These are phyloP conservation scores for Ophion ventricosus DNA, from an alignment of 2,888 invertebrate genomes.

Conservation along the genomic window DNA sequence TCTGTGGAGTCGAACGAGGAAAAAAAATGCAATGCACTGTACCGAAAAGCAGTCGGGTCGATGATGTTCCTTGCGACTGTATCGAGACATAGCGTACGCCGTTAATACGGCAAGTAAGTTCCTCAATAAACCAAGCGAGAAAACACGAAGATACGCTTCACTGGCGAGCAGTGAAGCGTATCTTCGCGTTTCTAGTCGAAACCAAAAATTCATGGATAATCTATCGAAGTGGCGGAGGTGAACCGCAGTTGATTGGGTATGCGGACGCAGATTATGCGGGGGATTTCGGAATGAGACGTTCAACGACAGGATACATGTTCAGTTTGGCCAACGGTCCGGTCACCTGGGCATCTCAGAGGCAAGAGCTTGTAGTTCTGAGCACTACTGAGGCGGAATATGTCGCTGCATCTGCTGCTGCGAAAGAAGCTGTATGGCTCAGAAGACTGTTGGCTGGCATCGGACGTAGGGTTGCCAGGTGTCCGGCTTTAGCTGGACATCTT, in stretches of 20 bases:
- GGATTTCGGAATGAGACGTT: constrained; percentile 64
- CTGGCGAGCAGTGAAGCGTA: constrained; percentile 57
- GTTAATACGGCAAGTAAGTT: constrained; percentile 55
- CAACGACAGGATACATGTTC: constrained; percentile 68
- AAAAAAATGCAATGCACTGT: constrained; percentile 40
- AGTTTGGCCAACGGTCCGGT: constrained; percentile 55
- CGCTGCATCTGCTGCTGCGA: too few species aligned
- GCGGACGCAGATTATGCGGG: constrained; percentile 64
- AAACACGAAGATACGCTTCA: too few species aligned
- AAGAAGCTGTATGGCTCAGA: constrained; percentile 12
- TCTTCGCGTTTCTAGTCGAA: constrained; percentile 61
- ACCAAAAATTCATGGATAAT: constrained; percentile 49
- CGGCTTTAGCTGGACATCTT: too few species aligned
- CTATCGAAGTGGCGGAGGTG: constrained; percentile 41
- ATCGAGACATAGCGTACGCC: constrained; percentile 45
- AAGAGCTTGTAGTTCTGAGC: constrained; percentile 54
- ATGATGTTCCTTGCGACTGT: constrained; percentile 53
- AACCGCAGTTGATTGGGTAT: constrained; percentile 11
- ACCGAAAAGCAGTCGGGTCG: constrained; percentile 59
- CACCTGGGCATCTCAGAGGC: constrained; percentile 67
- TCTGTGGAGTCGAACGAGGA: constrained; percentile 32
- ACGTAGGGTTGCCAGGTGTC: too few species aligned
- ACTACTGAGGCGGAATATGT: too few species aligned
- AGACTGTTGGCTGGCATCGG: too few species aligned
- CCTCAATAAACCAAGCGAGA: constrained; percentile 48